These are phyloP conservation scores for Champsocephalus esox DNA, from an alignment of 2,797 vertebrate genomes.

Conservation along the genomic window DNA sequence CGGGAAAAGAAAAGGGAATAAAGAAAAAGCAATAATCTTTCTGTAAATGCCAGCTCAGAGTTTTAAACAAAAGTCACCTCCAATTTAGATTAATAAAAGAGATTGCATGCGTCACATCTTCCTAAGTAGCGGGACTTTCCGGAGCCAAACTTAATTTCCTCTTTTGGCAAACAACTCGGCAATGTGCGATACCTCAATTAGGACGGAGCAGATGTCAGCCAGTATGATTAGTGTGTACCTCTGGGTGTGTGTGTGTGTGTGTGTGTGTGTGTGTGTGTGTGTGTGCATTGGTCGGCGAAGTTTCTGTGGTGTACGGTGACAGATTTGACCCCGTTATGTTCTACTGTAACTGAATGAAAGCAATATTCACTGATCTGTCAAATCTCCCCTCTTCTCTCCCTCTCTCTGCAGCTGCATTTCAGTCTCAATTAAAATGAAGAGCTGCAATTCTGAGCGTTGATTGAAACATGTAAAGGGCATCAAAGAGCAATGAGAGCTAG, in stretches of 20 bases:
- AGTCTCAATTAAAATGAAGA: conserved; percentile 69
- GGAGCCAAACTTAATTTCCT: conserved; percentile 71
- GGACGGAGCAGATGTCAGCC: conserved; percentile 42
- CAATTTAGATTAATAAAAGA: conserved; percentile 73
- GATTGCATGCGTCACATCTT: conserved; percentile 73
- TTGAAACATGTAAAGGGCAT: conserved; percentile 83
- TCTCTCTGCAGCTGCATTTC: conserved; percentile 41
- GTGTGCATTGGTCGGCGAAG: conserved; percentile 37
- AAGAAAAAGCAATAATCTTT: conserved; percentile 57
- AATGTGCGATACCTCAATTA: conserved; percentile 67
- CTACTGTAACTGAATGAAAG: conserved; percentile 31
- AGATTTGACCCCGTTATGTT: conserved; percentile 61
- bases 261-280: neutral
- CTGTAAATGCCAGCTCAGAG: conserved; percentile 66
- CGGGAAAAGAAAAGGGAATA: conserved; percentile 12
- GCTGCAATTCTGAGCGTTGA: conserved; percentile 67
- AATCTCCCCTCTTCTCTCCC: conserved; percentile 3
- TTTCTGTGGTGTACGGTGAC: conserved; percentile 37
- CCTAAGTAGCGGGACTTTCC: conserved; percentile 59
- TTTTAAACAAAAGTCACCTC: conserved; percentile 78
- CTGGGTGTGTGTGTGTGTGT: neutral
- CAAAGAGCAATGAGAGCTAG: conserved; percentile 63
- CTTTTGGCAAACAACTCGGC: conserved; percentile 62
- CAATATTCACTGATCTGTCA: conserved; percentile 49
- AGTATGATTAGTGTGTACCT: conserved; percentile 35